phyloP scores from a whole-genome alignment of 2,113 vertebrate species.

The Damaliscus lunatus region DNA sequence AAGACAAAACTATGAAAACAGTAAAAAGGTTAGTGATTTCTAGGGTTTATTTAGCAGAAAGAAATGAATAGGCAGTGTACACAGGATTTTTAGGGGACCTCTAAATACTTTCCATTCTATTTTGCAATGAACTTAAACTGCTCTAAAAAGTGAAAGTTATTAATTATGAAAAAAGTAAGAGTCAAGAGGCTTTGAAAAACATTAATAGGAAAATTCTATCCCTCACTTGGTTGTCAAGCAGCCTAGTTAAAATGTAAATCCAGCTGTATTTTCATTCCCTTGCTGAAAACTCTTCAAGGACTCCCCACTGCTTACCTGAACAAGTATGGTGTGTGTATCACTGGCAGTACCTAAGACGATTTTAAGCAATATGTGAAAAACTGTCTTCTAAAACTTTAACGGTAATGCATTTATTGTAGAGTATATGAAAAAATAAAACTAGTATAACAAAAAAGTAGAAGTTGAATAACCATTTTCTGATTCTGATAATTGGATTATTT shows the following conservation, averaged over 20 bases:
- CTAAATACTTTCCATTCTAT: not conserved
- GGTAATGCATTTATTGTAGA: not conserved
- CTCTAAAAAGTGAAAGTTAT: not conserved
- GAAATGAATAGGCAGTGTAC: not conserved
- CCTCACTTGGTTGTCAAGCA: not conserved
- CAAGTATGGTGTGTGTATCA: not conserved
- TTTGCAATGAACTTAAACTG: not conserved
- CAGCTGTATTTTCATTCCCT: not conserved
- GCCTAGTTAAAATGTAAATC: not conserved
- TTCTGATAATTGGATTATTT: not conserved
- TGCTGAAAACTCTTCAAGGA: not conserved
- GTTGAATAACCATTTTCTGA: not conserved
- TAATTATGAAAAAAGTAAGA: conserved; percentile 8
- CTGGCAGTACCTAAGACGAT: not conserved
- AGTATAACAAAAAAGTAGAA: not conserved
- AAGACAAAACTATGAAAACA: not conserved
- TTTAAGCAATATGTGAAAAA: not conserved
- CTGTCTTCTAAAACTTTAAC: not conserved
- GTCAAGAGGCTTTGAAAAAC: not conserved
- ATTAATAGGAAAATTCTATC: not conserved
- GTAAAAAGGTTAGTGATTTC: not conserved
- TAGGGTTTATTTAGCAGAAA: not conserved
- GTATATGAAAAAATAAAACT: not conserved
- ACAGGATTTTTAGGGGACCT: not conserved
- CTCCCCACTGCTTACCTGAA: not conserved